These are phyloP conservation scores for Chondrilla cf. caribensis DNA, from an alignment of 37 sponge, comb jelly and placozoan genomes.

Conservation along the genomic window DNA sequence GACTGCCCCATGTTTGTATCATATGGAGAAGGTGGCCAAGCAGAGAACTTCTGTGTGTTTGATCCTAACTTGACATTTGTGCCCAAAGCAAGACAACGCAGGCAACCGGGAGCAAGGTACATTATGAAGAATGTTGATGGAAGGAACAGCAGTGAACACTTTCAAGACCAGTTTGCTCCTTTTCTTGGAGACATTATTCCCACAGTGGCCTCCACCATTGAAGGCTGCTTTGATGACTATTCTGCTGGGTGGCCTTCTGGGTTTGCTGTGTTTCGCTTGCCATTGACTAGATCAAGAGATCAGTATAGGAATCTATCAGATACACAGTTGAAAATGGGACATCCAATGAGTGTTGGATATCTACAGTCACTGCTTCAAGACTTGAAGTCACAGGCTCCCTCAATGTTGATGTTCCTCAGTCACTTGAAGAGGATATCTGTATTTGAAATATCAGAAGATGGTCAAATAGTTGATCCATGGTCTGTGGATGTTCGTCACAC, in stretches of 20 bases:
- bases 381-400: slow-evolving; percentile 20
- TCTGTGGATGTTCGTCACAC: not conserved
- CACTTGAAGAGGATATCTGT: slow-evolving; percentile 51
- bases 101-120: slow-evolving; percentile 20
- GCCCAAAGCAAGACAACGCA: not conserved
- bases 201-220: not conserved
- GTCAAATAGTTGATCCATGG: slow-evolving; percentile 16
- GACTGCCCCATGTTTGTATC: slow-evolving; percentile 81
- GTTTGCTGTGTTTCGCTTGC: slow-evolving; percentile 57
- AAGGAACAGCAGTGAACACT: slow-evolving; percentile 31
- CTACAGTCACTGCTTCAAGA: slow-evolving; percentile 14
- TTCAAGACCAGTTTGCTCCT: slow-evolving; percentile 61
- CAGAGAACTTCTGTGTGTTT: slow-evolving; percentile 65
- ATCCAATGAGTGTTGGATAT: slow-evolving; percentile 1
- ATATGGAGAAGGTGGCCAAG: slow-evolving; percentile 26
- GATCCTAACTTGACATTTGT: slow-evolving; percentile 55
- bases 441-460: slow-evolving; percentile 55
- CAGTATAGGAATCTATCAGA: not conserved
- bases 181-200: slow-evolving; percentile 30
- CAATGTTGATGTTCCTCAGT: slow-evolving; percentile 51
- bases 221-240: slow-evolving; percentile 22
- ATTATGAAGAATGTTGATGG: slow-evolving; percentile 8
- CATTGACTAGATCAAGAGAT: slow-evolving; percentile 21
- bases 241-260: slow-evolving; percentile 11
- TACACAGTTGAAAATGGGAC: not conserved